Evolutionary conservation across 2,888 invertebrate species (phyloP).

Genomic region (Camptogramma bilineatum): DNA sequence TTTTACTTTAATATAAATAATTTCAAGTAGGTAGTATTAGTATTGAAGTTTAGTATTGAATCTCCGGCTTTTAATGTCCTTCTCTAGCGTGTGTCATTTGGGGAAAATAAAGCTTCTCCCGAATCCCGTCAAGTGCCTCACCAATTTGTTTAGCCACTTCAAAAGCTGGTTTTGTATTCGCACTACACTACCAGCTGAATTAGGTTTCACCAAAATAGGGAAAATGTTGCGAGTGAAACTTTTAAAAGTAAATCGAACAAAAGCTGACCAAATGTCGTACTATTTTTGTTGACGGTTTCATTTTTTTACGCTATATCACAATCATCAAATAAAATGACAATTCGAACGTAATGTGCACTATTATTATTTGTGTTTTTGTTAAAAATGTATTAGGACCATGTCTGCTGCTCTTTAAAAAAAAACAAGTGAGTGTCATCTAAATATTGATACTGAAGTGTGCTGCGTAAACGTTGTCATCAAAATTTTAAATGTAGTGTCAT

Average conservation of each 20-base stretch:
- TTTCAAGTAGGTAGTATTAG: too few relatives aligned
- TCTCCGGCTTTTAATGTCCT: constrained; percentile 6
- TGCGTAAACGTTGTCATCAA: too few relatives aligned
- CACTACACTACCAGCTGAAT: constrained; percentile 46
- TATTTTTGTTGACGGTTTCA: neutral
- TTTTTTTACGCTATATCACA: neutral
- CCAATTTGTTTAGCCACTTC: constrained; percentile 76
- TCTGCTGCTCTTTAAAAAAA: too few relatives aligned
- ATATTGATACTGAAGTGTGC: too few relatives aligned
- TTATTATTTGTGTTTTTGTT: too few relatives aligned
- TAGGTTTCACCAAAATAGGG: constrained; percentile 46
- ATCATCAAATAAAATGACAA: neutral
- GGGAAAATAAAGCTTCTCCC: constrained; percentile 65
- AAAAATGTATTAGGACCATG: too few relatives aligned
- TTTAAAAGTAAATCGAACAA: neutral
- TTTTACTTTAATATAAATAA: too few relatives aligned
- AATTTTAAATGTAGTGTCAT: too few relatives aligned
- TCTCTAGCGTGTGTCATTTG: constrained; percentile 64
- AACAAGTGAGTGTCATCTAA: too few relatives aligned
- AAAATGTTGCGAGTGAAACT: constrained; percentile 28
- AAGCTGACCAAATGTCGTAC: neutral
- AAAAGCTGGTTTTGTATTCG: constrained; percentile 61
- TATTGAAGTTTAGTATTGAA: too few relatives aligned
- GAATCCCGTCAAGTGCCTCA: constrained; percentile 73
- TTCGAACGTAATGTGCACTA: neutral